phyloP scores from a whole-genome alignment of 2,797 vertebrate species.

The Novumbra hubbsi region DNA sequence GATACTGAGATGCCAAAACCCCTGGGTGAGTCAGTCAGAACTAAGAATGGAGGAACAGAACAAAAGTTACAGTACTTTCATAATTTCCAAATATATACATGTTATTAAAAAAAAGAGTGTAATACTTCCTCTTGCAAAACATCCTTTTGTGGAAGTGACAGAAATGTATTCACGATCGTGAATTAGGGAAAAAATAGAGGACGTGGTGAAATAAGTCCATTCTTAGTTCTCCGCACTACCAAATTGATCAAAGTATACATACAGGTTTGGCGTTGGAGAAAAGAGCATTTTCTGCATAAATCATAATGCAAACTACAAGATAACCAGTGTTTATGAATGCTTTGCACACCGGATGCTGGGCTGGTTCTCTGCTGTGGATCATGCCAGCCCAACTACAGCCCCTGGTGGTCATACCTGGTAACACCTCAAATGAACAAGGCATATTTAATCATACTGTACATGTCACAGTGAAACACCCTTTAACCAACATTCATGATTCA shows the following conservation, averaged over 20 bases:
- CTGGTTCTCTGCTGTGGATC: too few species aligned
- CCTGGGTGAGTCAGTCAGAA: conserved; percentile 20
- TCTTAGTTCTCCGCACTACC: too few species aligned
- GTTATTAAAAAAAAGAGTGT: conserved; percentile 9
- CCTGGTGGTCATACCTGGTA: background rate
- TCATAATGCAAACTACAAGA: too few species aligned
- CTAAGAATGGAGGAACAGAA: background rate
- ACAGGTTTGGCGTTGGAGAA: too few species aligned
- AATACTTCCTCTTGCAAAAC: conserved; percentile 29
- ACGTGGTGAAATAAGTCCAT: too few species aligned
- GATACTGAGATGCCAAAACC: background rate
- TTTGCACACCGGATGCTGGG: too few species aligned
- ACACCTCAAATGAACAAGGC: background rate
- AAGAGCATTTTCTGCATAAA: too few species aligned
- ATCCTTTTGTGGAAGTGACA: conserved; percentile 4
- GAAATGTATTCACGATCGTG: background rate
- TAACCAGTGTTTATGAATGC: too few species aligned
- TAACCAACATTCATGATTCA: background rate
- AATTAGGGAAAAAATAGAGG: background rate
- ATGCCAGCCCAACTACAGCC: background rate
- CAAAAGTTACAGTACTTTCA: conserved; percentile 20
- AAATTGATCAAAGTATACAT: too few species aligned
- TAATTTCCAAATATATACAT: conserved; percentile 26
- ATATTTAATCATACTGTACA: background rate
- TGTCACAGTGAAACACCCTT: background rate